Evolutionary conservation across 1,140 invertebrate genomes (phyloP), one percentile per base, ranked within the genome.

Genomic region (Drosophila hydei): DNA sequence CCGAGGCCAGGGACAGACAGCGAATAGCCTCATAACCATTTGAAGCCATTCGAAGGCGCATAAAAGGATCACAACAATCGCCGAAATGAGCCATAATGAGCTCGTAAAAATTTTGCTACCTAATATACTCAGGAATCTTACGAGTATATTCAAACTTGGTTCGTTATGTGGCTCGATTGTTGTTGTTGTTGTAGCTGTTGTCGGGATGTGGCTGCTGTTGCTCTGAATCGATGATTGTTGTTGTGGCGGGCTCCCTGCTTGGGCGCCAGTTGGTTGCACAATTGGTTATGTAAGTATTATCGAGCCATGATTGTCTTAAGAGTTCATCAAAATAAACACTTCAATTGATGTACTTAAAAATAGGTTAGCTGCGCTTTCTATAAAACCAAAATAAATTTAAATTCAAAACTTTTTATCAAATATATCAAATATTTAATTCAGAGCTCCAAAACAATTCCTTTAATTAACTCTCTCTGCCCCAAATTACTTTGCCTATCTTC

Each of bases 41-140:
- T 90, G 76, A 89, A 91, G 89, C 87, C 89, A 91, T 91, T 91
- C 89, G 89, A 91, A 89, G 77, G 89, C 85, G 89, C 89, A 91
- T 91, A 91, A 91, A 91, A 90, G 90, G 90, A 91, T 91, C 90
- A 91, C 87, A 91, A 91, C 90, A 91, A 91, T 91, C 90, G 90
- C 85, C 90, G 90, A 91, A 91, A 91, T 91, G 90, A 89, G 81
- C 90, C 90, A 91, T 91, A 91, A 91, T 91, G 90, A 91, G 90
- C 84, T 91, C 90, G 90, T 91, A 91, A 91, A 91, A 91, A 91
- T 91, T 91, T 91, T 90, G 90, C 89, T 91, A 91, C 90, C 90
- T 91, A 91, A 91, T 91, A 91, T 80, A 91, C 90, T 91, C 81
- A 73, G 75, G 83, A 81, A 88, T 90, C 88, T 90, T 88, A 88